phyloP scores from a whole-genome alignment of 2,888 invertebrate genomes.

The Megaustenia siamemsis region DNA sequence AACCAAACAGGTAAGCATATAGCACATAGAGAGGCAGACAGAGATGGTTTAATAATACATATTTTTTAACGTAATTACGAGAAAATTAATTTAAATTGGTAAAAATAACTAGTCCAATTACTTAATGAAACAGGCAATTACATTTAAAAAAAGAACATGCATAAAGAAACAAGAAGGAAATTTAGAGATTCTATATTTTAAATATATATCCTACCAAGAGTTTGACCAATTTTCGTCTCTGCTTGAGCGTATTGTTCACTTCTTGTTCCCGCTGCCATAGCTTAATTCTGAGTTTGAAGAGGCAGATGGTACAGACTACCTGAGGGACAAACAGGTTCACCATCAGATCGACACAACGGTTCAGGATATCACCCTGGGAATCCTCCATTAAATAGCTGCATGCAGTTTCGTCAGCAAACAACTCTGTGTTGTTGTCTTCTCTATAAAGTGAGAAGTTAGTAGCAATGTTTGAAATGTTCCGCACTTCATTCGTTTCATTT shows the following conservation, averaged over 20 bases:
- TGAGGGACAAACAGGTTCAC: slow-evolving; percentile 1
- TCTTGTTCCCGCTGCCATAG: neutral
- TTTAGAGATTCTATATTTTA: no score
- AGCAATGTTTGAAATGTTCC: neutral
- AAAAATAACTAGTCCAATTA: no score
- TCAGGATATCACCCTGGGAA: neutral
- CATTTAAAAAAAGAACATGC: no score
- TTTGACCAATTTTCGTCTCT: slow-evolving; percentile 22
- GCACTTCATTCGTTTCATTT: no score
- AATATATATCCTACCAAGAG: neutral
- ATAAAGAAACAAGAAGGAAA: no score
- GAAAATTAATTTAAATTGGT: no score
- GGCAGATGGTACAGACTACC: neutral
- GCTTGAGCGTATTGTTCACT: slow-evolving; percentile 11
- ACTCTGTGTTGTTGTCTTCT: neutral
- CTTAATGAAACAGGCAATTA: no score
- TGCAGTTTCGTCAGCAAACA: neutral
- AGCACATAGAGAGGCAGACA: no score
- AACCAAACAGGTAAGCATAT: no score
- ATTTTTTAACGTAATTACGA: no score
- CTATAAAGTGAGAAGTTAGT: neutral
- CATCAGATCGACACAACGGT: neutral
- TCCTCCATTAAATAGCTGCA: slow-evolving; percentile 20
- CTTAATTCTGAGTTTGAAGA: neutral
- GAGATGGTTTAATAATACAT: no score